Evolutionary conservation across 2,797 vertebrate genomes (phyloP), one percentile per base, ranked within the genome.

Genomic region (Pempheris klunzingeri): DNA sequence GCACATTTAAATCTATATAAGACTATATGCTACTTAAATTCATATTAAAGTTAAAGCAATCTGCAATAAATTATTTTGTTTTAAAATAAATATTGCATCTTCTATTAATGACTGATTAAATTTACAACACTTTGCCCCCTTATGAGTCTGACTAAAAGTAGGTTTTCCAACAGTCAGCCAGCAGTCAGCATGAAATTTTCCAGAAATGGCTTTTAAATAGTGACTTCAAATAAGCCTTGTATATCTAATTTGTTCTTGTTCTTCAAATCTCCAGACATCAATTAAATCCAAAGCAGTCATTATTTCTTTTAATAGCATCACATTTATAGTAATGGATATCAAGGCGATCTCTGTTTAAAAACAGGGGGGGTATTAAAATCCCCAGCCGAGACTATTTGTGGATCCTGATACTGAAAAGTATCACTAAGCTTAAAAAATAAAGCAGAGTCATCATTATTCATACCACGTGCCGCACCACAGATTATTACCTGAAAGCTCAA

Each of bases 221-320:
- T 20, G 8, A 50, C n/a, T 63, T 39, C 4, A 78, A 68, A 66
- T 8, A 63, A 77, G 34, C 14, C 3, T 65, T 38, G 41, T 49
- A 30, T 43, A 50, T 61, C 17, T 32, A 49, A 47, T 74, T 64
- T 62, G 38, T 71, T 72, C 15, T 59, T 38, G 13, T 41, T 74
- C 36, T 69, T 28, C 12, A 61, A 74, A 49, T 70, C 58, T 57
- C 66, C 38, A 62, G 69, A 74, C 22, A 39, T 58, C 38, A 62
- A n/a, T 71, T 64, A 59, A 77, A 71, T 14, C n/a, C 12, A 64
- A 64, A 55, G 61, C 46, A 57, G 50, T 46, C n/a, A 60, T 68
- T 32, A 18, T 28, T 67, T 64, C 5, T 61, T 62, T 81, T 34
- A 38, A n/a, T 41, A 46, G 5, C 10, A 55, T 50, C 30, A 24